phyloP scores from a whole-genome alignment of 2,113 vertebrate genomes.

The Lichenostomus cassidix region DNA sequence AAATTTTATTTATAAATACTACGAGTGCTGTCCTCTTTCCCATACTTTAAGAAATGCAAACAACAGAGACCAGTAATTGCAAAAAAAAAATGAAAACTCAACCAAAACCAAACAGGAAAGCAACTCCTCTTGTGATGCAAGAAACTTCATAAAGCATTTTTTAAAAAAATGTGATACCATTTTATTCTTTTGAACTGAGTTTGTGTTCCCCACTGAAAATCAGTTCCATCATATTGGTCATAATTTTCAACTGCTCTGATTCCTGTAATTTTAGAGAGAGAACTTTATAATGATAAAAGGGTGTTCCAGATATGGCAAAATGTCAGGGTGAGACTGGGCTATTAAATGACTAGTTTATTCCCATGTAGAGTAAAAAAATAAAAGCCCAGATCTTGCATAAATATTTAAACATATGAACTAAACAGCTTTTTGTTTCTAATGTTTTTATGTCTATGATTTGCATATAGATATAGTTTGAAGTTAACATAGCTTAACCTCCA shows the following conservation, averaged over 20 bases:
- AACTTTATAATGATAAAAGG: background rate
- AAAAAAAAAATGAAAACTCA: background rate
- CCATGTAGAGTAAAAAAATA: background rate
- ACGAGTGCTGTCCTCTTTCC: background rate
- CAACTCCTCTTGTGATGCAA: background rate
- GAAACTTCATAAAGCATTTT: background rate
- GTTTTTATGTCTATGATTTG: background rate
- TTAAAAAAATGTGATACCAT: background rate
- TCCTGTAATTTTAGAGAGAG: background rate
- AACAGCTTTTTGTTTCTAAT: background rate
- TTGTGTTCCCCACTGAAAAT: background rate
- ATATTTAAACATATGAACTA: background rate
- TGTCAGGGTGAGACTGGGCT: background rate
- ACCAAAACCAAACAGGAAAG: accelerated
- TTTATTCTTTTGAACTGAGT: background rate
- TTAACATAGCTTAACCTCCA: background rate
- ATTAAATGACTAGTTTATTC: background rate
- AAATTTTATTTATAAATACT: background rate
- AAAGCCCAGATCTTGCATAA: background rate
- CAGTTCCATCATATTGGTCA: background rate
- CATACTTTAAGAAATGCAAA: background rate
- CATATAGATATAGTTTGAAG: background rate
- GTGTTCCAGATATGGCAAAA: background rate
- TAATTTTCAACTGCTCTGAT: background rate
- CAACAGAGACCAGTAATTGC: background rate